These are phyloP conservation scores for Helicorthomorpha holstii DNA, from an alignment of 1,140 invertebrate genomes.

Conservation along the genomic window DNA sequence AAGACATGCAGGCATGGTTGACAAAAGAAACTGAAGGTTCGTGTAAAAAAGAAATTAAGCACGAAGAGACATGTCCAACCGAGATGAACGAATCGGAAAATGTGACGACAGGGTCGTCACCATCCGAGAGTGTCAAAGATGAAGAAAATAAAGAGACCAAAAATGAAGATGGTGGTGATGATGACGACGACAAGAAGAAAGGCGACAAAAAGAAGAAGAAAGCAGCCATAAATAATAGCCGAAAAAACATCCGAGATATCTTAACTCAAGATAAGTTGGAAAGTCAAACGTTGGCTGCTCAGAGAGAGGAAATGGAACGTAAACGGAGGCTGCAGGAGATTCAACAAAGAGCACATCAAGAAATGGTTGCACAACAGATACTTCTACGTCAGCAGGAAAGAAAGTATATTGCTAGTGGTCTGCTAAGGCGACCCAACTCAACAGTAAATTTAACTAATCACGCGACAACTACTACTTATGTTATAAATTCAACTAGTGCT, in stretches of 20 bases:
- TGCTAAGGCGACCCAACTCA: background rate
- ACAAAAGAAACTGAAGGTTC: too few species aligned
- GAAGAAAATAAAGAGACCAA: too few species aligned
- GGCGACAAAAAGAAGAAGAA: slow-evolving; percentile 20
- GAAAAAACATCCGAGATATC: slow-evolving; percentile 42
- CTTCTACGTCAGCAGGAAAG: background rate
- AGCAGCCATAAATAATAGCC: slow-evolving; percentile 15
- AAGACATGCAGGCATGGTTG: too few species aligned
- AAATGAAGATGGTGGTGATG: slow-evolving; percentile 17
- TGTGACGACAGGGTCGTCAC: too few species aligned
- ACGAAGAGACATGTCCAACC: too few species aligned
- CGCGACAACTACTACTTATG: too few species aligned
- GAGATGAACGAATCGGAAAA: too few species aligned
- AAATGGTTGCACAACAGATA: slow-evolving; percentile 6
- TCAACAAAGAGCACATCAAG: slow-evolving; percentile 13
- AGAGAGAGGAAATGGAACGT: slow-evolving; percentile 78
- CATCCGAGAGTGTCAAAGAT: too few species aligned
- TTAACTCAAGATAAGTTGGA: slow-evolving; percentile 83
- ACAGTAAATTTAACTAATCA: too few species aligned
- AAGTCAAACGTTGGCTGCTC: slow-evolving; percentile 74
- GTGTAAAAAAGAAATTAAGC: too few species aligned
- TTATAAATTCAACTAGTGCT: too few species aligned
- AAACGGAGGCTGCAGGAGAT: slow-evolving; percentile 24
- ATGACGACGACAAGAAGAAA: slow-evolving; percentile 16
- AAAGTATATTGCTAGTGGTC: background rate